Conservation (phyloP, 2,113 vertebrate species). For the Bubo scandiacus region DNA sequence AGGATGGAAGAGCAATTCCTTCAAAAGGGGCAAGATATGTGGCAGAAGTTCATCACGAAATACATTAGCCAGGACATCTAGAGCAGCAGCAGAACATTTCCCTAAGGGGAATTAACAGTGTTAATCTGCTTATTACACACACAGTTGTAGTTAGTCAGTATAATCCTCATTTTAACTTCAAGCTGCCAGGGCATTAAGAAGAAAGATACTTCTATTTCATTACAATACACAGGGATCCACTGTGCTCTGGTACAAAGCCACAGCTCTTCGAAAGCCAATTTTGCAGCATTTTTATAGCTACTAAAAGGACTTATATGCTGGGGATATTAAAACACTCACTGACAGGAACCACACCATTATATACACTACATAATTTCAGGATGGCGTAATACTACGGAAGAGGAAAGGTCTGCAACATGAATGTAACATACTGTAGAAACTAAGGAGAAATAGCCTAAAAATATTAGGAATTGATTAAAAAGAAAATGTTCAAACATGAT, state of each 20-base stretch:
- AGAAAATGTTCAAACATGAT: background rate
- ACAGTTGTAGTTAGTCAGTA: background rate
- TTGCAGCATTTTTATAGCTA: background rate
- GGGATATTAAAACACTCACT: background rate
- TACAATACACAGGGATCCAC: background rate
- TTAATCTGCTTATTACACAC: background rate
- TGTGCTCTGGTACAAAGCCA: background rate
- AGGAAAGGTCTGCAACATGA: background rate
- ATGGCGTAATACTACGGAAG: background rate
- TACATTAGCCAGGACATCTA: constrained; percentile 96
- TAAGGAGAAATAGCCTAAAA: background rate
- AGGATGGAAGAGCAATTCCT: constrained; percentile 93
- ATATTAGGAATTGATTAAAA: background rate
- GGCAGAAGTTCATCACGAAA: constrained; percentile 94
- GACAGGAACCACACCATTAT: background rate
- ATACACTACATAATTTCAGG: background rate
- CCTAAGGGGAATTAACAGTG: constrained; percentile 69
- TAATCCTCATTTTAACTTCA: background rate
- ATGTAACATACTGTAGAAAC: background rate
- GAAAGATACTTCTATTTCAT: background rate
- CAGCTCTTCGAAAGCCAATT: background rate
- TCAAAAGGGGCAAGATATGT: constrained; percentile 91
- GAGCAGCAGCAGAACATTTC: constrained; percentile 94
- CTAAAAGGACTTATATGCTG: background rate
- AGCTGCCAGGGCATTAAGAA: background rate